Base-by-base conservation (phyloP, 2,113 vertebrate species). In the Thunnus maccoyii region DNA sequence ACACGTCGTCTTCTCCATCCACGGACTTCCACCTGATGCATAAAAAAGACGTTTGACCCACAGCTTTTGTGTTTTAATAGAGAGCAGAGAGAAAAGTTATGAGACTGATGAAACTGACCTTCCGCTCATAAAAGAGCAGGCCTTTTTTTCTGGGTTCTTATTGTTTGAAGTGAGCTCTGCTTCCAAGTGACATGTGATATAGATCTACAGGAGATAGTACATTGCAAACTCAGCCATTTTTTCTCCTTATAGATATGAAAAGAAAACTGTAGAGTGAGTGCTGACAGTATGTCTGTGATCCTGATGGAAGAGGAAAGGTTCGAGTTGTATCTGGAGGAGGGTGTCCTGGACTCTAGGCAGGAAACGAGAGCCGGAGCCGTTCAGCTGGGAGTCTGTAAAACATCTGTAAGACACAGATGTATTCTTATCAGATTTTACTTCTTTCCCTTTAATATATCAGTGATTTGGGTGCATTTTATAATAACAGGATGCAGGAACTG, bases 331-430 rank as follows among this genome's bases (percentile, higher is more conserved):
- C 8, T 68, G 86, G 22, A 88, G 85, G 48, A 78, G 17, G 2
- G 80, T 5, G 57, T 86, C 68, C 20, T 56, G 55, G 64, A 87
- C 22, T 15, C 79, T 47, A 51, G 78, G 83, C 72, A 86, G 81
- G 77, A 92, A 90, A 55, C 58, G 22, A 56, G 87, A 89, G n/a
- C 63, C 48, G 2, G 82, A 87, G 75, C 78, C 48, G 4, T 76
- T 76, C 84, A 87, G 78, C 81, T 74, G 78, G 55, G 83, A 82
- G 71, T 92, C 91, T 66, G 78, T 78, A 18, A 91, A 87, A 86
- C 90, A 93, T 89, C 88, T 91, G 76, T 27, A 47, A 17, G 67
- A 47, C 52, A 16, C 47, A 56, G 46, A 69, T 46, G 15, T 16
- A 77, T 57, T 46, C 36, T 86, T 80, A 83, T 87, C 82, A 83